Percentiles rank a stretch among this genome's conserved stretches.
Evolutionary conservation across 2,888 invertebrate species (phyloP).

Genomic region (Apodemia mormo): DNA sequence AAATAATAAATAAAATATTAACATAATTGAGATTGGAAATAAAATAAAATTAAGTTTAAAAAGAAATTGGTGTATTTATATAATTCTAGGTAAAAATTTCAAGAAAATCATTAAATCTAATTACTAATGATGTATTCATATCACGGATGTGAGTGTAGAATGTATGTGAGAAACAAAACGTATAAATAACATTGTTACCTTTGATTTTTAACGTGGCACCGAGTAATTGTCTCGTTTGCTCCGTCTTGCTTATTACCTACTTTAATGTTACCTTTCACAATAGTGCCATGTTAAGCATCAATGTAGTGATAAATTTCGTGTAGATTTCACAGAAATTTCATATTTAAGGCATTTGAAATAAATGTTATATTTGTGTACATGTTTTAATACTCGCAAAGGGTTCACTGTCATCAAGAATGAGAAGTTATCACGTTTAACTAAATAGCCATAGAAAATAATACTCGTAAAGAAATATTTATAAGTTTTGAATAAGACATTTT

Average conservation of each 20-base stretch:
- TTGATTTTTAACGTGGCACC: conserved; percentile 28
- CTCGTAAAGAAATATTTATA: too few relatives aligned
- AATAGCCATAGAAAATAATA: neutral
- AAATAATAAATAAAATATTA: too few relatives aligned
- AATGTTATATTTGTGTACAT: neutral
- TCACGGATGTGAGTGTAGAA: conserved; percentile 25
- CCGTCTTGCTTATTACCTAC: conserved; percentile 37
- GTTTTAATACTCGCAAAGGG: neutral
- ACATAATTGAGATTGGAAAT: too few relatives aligned
- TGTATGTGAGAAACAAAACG: conserved; percentile 31
- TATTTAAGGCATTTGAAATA: neutral
- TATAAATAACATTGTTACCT: conserved; percentile 31
- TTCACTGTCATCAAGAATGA: neutral
- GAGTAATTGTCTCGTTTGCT: conserved; percentile 32
- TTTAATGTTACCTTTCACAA: conserved; percentile 28
- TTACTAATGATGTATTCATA: conserved; percentile 9
- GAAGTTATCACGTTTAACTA: neutral
- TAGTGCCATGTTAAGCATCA: conserved; percentile 3
- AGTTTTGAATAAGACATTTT: too few relatives aligned
- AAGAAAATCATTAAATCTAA: conserved; percentile 9
- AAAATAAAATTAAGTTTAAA: too few relatives aligned
- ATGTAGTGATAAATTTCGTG: neutral
- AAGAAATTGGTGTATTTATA: too few relatives aligned
- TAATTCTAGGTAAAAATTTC: neutral
- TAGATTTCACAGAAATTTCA: neutral